These are phyloP conservation scores for Drosophila planitibia DNA, from an alignment of 2,888 invertebrate species.

Conservation along the genomic window DNA sequence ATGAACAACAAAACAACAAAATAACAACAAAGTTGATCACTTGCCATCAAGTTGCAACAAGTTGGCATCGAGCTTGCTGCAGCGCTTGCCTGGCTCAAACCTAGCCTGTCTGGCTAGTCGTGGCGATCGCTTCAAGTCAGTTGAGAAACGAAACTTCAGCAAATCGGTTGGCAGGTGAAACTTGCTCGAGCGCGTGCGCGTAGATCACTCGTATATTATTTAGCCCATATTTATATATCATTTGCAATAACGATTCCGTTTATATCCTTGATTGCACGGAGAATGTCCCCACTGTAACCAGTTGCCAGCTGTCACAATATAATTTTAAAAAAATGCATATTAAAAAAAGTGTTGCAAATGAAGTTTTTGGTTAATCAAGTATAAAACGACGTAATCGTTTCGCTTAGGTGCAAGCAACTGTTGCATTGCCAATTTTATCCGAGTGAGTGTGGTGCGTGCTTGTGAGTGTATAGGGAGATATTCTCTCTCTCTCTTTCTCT, in stretches of 20 bases:
- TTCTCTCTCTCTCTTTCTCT: constrained; percentile 5
- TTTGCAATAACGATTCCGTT: background rate
- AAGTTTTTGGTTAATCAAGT: constrained; percentile 2
- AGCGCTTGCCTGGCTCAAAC: constrained; percentile 32
- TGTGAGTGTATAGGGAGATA: constrained; percentile 13
- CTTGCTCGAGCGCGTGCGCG: constrained; percentile 44
- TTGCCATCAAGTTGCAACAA: constrained; percentile 44
- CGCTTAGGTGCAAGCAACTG: constrained; percentile 72
- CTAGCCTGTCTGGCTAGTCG: constrained; percentile 22
- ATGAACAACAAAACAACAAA: background rate
- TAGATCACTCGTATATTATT: constrained; percentile 7
- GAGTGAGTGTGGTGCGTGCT: constrained; percentile 43
- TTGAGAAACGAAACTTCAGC: constrained; percentile 65
- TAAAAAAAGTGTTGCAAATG: constrained; percentile 44
- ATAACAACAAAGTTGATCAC: constrained; percentile 16
- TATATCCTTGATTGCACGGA: constrained; percentile 8
- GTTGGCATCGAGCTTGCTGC: constrained; percentile 48
- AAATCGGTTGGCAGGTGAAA: constrained; percentile 58
- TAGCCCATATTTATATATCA: background rate
- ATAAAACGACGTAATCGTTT: constrained; percentile 73
- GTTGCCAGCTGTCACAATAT: background rate
- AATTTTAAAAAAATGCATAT: background rate
- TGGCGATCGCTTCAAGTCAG: constrained; percentile 42
- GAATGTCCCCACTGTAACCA: constrained; percentile 8
- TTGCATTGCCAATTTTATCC: constrained; percentile 71